These are phyloP conservation scores for Tamias sibiricus DNA, from an alignment of 2,113 vertebrate genomes.

Conservation along the genomic window DNA sequence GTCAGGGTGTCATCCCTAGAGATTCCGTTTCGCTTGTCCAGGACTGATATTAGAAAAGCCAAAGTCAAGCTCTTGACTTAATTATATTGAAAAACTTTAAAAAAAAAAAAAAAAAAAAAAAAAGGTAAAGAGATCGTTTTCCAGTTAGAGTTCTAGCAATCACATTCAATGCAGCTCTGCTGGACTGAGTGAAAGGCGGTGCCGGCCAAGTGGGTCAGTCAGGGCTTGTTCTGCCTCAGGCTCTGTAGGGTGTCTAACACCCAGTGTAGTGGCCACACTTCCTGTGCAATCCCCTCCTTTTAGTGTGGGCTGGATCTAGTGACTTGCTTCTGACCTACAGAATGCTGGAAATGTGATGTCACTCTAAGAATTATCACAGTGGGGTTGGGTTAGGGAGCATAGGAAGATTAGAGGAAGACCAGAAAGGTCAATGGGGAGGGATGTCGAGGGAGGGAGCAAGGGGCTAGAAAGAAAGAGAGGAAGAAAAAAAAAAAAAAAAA, in stretches of 20 bases:
- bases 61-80: neutral
- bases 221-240: neutral
- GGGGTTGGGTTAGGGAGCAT: too few species aligned
- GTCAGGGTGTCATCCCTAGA: neutral
- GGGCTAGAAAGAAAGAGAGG: too few species aligned
- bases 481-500: too few species aligned
- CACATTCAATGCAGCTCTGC: neutral
- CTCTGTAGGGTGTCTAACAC: neutral
- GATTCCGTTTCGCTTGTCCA: neutral
- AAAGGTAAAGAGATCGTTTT: neutral
- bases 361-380: too few species aligned
- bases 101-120: neutral
- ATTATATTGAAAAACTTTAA: neutral
- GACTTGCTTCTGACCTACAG: neutral
- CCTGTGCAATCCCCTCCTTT: neutral
- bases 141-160: too few species aligned
- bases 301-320: neutral
- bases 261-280: neutral
- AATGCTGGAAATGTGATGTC: neutral
- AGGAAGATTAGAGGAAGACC: too few species aligned
- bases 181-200: neutral
- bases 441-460: too few species aligned
- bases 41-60: neutral
- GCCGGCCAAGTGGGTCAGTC: neutral
- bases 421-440: too few species aligned